Evolutionary conservation across 2,797 vertebrate genomes (phyloP).

Genomic region (Protosalanx chinensis): DNA sequence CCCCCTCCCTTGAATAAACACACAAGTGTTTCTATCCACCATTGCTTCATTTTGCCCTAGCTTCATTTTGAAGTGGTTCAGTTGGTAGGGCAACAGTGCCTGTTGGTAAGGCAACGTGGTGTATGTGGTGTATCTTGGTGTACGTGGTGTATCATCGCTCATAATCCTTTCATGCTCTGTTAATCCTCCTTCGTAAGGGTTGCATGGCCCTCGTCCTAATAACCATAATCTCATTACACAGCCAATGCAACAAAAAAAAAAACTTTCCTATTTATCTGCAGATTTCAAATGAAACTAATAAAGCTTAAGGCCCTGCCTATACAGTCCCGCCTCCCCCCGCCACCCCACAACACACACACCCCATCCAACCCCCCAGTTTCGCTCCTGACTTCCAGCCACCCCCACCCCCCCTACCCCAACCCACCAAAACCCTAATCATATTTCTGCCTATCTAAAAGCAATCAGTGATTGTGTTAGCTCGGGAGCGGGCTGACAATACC

Average conservation of each 20-base stretch:
- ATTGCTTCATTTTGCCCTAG: neutral
- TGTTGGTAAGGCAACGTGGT: neutral
- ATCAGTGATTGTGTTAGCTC: slow-evolving; percentile 96
- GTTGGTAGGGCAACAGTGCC: neutral
- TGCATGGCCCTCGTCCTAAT: slow-evolving; percentile 44
- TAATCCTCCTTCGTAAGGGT: slow-evolving; percentile 81
- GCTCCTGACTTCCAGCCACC: neutral
- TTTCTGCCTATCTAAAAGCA: slow-evolving; percentile 95
- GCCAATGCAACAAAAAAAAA: slow-evolving; percentile 53
- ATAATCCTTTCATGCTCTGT: slow-evolving; percentile 84
- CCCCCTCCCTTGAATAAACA: neutral
- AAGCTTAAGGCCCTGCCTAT: slow-evolving; percentile 76
- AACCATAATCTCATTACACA: slow-evolving; percentile 65
- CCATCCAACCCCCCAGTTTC: neutral
- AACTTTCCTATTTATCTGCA: slow-evolving; percentile 84
- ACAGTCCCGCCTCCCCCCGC: slow-evolving; percentile 81
- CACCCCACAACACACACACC: slow-evolving; percentile 8
- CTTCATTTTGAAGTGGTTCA: neutral
- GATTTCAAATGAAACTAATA: slow-evolving; percentile 96
- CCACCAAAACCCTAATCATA: slow-evolving; percentile 77
- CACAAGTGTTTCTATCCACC: neutral
- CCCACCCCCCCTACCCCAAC: neutral
- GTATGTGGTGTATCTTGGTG: slow-evolving; percentile 11
- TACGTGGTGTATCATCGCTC: slow-evolving; percentile 74
- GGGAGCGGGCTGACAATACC: slow-evolving; percentile 86